Conservation (phyloP, 1,140 invertebrate genomes). For the Oedothorax gibbosus region DNA sequence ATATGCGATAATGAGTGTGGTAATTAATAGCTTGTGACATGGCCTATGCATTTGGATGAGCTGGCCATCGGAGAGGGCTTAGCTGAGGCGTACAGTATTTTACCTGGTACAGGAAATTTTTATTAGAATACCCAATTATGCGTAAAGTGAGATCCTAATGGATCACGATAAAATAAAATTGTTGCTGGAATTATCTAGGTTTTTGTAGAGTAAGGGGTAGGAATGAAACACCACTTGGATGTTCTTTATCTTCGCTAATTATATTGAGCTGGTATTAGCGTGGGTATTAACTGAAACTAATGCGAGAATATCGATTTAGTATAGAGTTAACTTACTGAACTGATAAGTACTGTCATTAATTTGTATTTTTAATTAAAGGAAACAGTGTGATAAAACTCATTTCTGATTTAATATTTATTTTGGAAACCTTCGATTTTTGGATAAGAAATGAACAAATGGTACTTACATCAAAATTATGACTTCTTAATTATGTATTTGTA, state of each 20-base stretch:
- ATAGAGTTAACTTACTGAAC: no score
- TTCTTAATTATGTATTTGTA: no score
- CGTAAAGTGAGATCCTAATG: conserved; percentile 20
- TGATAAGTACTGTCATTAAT: no score
- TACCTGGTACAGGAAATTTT: not conserved
- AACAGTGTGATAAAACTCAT: no score
- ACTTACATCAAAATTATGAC: no score
- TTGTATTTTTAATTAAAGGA: no score
- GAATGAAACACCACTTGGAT: not conserved
- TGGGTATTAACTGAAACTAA: not conserved
- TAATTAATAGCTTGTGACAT: conserved; percentile 47
- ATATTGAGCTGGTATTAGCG: not conserved
- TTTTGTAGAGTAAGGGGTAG: not conserved
- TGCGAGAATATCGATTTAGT: not conserved
- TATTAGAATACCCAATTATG: not conserved
- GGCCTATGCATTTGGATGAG: conserved; percentile 45
- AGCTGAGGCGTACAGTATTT: not conserved
- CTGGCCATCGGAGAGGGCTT: not conserved
- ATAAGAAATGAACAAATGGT: no score
- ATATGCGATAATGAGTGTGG: conserved; percentile 55
- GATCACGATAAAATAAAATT: conserved; percentile 14
- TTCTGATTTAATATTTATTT: no score
- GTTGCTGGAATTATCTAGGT: not conserved
- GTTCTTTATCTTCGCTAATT: not conserved
- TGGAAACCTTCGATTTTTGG: no score